phyloP scores from a whole-genome alignment of 2,888 invertebrate genomes.

The Andrena camellia region DNA sequence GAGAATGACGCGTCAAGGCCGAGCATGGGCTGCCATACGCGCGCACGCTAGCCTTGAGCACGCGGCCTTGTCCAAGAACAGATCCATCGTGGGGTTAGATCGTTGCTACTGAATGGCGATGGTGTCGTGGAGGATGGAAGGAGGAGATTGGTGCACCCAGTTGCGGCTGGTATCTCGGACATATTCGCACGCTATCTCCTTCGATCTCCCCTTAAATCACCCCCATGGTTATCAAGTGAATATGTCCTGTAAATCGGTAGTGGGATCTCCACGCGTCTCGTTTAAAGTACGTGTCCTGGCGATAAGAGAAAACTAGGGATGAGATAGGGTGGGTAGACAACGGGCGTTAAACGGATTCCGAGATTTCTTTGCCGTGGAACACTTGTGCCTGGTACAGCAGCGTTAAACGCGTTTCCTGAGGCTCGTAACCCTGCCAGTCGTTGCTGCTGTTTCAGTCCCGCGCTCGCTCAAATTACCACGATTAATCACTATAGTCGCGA shows the following conservation, averaged over 20 bases:
- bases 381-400: conserved; percentile 6
- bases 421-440: conserved; percentile 44
- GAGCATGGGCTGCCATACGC: background rate
- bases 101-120: background rate
- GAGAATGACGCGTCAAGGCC: conserved; percentile 62
- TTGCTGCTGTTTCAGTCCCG: conserved; percentile 51
- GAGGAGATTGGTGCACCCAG: background rate
- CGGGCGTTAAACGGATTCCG: conserved; percentile 52
- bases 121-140: background rate
- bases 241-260: background rate
- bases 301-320: conserved; percentile 1
- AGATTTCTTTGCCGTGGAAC: conserved; percentile 33
- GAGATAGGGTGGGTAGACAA: conserved; percentile 25
- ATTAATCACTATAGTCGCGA: conserved; percentile 68
- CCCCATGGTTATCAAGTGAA: background rate
- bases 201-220: background rate
- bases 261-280: background rate
- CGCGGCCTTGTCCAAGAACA: background rate
- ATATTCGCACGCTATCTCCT: background rate
- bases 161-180: no score
- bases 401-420: conserved; percentile 31
- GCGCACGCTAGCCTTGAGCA: no score
- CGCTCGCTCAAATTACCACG: conserved; percentile 55
- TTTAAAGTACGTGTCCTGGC: background rate
- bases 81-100: background rate